Evolutionary conservation across 64 coral and sea anemone species (phyloP).

Genomic region (Stylophora pistillata): DNA sequence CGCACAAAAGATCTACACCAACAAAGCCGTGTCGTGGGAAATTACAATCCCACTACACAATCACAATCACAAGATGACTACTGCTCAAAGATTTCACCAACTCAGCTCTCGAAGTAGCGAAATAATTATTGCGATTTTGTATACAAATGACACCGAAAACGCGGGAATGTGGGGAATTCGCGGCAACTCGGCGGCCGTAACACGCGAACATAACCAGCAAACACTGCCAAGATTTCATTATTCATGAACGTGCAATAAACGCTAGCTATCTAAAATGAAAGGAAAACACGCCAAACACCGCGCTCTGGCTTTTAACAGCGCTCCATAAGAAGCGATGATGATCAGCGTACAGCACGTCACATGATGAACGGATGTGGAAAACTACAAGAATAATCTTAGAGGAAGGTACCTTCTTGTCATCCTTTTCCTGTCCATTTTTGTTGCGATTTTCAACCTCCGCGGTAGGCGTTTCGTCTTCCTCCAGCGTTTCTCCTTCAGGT

Average conservation of each 20-base stretch:
- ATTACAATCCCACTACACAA: not conserved
- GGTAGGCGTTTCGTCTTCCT: conserved; percentile 19
- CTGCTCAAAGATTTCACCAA: not conserved
- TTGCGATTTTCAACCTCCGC: conserved; percentile 39
- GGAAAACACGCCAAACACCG: conserved; percentile 6
- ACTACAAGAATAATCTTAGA: conserved; percentile 27
- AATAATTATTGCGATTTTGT: conserved; percentile 21
- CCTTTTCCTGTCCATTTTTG: conserved; percentile 47
- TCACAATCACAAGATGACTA: not conserved
- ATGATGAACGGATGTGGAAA: conserved; percentile 36
- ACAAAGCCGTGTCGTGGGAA: conserved; percentile 1
- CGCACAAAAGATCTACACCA: conserved; percentile 36
- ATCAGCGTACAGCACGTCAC: not conserved
- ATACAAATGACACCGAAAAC: conserved; percentile 50
- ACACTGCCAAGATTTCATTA: conserved; percentile 36
- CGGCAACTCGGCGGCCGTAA: conserved; percentile 17
- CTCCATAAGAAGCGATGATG: not conserved
- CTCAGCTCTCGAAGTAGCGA: not conserved
- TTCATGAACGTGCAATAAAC: conserved; percentile 32
- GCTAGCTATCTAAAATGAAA: conserved; percentile 8
- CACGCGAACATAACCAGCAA: conserved; percentile 44
- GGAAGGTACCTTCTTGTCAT: conserved; percentile 49
- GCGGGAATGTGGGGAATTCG: conserved; percentile 44
- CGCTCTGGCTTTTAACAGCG: conserved; percentile 27
- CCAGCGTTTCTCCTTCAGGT: conserved; percentile 20